Evolutionary conservation across 1,140 invertebrate genomes (phyloP).

Genomic region (Eubasilissa regina): DNA sequence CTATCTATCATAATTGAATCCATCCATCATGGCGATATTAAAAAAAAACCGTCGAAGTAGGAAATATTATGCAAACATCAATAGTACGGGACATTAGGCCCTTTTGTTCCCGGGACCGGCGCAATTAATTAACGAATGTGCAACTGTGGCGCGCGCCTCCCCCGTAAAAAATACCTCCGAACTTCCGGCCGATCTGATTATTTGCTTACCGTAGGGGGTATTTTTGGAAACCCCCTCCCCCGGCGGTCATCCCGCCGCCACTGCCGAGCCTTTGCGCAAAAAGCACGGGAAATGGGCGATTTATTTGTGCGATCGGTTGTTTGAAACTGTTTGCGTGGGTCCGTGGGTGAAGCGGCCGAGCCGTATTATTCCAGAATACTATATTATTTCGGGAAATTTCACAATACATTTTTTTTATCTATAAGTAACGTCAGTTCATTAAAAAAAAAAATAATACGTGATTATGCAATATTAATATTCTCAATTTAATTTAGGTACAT

Average conservation of each 20-base stretch:
- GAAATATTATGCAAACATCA: constrained; percentile 35
- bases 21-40: constrained; percentile 35
- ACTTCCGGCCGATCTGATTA: constrained; percentile 55
- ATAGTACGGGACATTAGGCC: constrained; percentile 24
- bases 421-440: too few relatives aligned
- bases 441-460: too few relatives aligned
- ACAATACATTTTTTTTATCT: not conserved
- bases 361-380: not conserved
- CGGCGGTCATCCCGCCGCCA: not conserved
- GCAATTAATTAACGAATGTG: constrained; percentile 49
- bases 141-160: constrained; percentile 21
- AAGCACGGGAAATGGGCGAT: constrained; percentile 33
- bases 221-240: not conserved
- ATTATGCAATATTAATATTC: too few relatives aligned
- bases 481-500: too few relatives aligned
- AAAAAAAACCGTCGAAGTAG: constrained; percentile 34
- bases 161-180: constrained; percentile 34
- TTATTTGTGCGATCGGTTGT: constrained; percentile 25
- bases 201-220: constrained; percentile 38
- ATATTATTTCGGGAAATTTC: not conserved
- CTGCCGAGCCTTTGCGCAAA: constrained; percentile 35
- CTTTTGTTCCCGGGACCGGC: constrained; percentile 33
- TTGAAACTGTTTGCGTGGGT: not conserved
- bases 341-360: not conserved
- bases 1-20: constrained; percentile 33